Percentiles rank a stretch among this genome's conserved stretches.
Conservation (phyloP, 2,797 vertebrate species). For the Halcyon badia region DNA sequence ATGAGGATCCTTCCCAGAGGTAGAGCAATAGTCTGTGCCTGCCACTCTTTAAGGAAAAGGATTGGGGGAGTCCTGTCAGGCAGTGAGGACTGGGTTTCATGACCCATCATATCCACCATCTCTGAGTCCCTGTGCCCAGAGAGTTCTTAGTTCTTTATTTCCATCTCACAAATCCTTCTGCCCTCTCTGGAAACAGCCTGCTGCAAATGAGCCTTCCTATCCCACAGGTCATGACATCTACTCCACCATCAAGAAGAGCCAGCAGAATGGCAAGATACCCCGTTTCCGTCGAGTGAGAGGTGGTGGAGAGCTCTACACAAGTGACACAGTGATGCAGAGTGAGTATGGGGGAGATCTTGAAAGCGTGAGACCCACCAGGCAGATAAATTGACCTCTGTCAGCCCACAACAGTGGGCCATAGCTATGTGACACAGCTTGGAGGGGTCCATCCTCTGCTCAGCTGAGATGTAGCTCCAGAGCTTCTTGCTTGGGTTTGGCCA, state of each 20-base stretch:
- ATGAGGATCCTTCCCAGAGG: not conserved
- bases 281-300: conserved; percentile 80
- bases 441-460: not conserved
- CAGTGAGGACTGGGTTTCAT: not conserved
- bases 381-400: not conserved
- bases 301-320: conserved; percentile 76
- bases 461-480: not conserved
- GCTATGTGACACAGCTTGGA: not conserved
- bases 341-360: not conserved
- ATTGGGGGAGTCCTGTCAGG: not conserved
- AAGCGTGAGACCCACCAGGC: fast-evolving
- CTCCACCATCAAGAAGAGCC: conserved; percentile 81
- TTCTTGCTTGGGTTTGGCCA: not conserved
- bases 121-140: not conserved
- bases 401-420: not conserved
- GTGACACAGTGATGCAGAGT: conserved; percentile 80
- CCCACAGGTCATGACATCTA: conserved; percentile 71
- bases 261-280: conserved; percentile 78
- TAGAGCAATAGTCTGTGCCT: not conserved
- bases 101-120: fast-evolving
- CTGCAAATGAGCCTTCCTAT: not conserved
- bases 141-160: not conserved
- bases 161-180: not conserved
- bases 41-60: not conserved
- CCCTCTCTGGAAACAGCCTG: not conserved